phyloP scores from a whole-genome alignment of 2,113 vertebrate species.

The Oreocharis arfaki region DNA sequence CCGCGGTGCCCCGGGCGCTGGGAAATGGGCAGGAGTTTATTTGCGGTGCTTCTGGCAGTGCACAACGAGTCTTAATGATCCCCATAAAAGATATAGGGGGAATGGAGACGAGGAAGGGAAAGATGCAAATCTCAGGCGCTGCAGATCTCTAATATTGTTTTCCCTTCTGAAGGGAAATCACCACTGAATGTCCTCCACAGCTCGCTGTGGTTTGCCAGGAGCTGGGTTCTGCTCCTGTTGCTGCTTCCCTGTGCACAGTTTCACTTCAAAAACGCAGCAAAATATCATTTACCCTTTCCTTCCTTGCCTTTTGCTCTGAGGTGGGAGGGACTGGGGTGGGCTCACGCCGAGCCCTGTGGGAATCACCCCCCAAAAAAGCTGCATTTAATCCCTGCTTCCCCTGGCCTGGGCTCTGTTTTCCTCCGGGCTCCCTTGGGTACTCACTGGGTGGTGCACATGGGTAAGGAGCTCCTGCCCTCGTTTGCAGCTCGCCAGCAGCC shows the following conservation, averaged over 20 bases:
- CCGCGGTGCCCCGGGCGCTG: neutral
- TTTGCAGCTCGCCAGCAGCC: neutral
- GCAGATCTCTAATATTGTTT: neutral
- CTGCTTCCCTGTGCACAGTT: neutral
- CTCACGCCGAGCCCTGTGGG: rapidly evolving
- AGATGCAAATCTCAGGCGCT: neutral
- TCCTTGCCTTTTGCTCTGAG: neutral
- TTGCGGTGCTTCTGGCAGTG: neutral
- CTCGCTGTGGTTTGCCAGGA: neutral
- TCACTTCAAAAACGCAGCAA: neutral
- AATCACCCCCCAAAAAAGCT: neutral
- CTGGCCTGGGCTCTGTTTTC: neutral
- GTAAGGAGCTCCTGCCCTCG: neutral
- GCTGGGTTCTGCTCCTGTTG: neutral
- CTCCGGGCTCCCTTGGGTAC: neutral
- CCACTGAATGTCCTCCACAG: neutral
- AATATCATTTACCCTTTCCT: neutral
- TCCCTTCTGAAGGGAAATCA: neutral
- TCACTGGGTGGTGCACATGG: rapidly evolving
- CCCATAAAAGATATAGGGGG: neutral
- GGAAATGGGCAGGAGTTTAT: neutral
- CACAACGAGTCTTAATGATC: neutral
- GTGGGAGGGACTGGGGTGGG: rapidly evolving
- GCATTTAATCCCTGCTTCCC: neutral
- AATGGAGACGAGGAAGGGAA: neutral